A percentile compares a stretch with the other conserved stretches of the same genome.
Evolutionary conservation across 2,797 vertebrate genomes (phyloP).

Genomic region (Catharus ustulatus): DNA sequence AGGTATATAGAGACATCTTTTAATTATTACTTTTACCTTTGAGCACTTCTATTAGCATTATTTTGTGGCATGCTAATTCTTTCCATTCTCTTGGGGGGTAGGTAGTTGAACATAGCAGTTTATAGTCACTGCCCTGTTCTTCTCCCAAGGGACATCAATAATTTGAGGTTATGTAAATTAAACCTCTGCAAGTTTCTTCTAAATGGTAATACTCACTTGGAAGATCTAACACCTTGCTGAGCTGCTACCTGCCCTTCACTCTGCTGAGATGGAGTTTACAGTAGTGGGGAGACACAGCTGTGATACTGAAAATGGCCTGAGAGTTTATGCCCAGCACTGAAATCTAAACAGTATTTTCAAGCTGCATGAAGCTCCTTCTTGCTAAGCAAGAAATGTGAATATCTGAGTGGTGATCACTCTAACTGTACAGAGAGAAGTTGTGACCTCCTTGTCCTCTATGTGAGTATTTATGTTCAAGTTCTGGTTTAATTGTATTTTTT

Average conservation of each 20-base stretch:
- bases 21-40: background rate
- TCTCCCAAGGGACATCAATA: background rate
- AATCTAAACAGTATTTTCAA: background rate
- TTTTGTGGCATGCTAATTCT: background rate
- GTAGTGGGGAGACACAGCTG: background rate
- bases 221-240: background rate
- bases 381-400: background rate
- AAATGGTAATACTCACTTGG: background rate
- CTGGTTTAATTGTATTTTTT: background rate
- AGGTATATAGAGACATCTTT: background rate
- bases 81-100: background rate
- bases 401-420: background rate
- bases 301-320: background rate
- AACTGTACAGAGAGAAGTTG: background rate
- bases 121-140: background rate
- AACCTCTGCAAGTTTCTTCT: background rate
- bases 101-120: background rate
- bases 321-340: background rate
- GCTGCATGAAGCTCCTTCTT: background rate
- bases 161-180: background rate
- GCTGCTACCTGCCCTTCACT: background rate
- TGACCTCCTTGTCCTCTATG: background rate
- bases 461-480: background rate
- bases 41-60: background rate
- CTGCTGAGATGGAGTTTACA: background rate